Evolutionary conservation across 2,113 vertebrate genomes (phyloP), one percentile per base, ranked within the genome.

Genomic region (Struthio camelus): DNA sequence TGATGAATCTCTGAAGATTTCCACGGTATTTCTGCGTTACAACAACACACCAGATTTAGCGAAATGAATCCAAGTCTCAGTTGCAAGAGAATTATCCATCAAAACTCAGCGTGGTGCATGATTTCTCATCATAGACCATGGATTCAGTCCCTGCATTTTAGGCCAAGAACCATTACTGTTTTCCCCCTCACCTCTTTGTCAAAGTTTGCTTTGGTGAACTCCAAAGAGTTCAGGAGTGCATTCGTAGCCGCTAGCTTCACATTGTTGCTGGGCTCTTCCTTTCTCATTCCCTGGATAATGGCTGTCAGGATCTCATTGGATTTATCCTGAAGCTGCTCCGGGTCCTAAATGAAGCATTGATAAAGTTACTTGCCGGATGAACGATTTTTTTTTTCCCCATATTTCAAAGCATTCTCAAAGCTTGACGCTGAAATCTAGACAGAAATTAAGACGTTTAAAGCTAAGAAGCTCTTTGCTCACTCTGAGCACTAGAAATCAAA

Each of bases 211-310:
- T 99, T 99, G 97, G 99, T 99, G 97, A 99, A 99, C 98, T 99
- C 99, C 98, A 99, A 97, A 7, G 99, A 99, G 98, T 99, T 99
- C 97, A 99, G 99, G 97, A 99, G 98, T 16, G 99, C 99, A 46
- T 99, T 99, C 19, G 99, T 99, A 16, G 99, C 99, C 1, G 99
- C 99, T 16, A 99, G 98, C 94, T 99, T 99, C 80, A 99, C 99
- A 81, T 99, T 99, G 98, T 99, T 99, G 97, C 99, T 99, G 65
- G 99, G 99, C 96, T 99, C 99, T 95, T 99, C 99, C 97, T 99
- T 99, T 94, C 99, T 98, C 99, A 99, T 99, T 85, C 99, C 99
- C 98, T 99, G 99, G 97, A 99, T 99, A 96, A 99, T 99, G 96
- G 99, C 99, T 2, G 99, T 99, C 97, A 99, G 98, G 98, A 99